phyloP scores from a whole-genome alignment of 2,113 vertebrate species.

The Gymnocephalus cernua region DNA sequence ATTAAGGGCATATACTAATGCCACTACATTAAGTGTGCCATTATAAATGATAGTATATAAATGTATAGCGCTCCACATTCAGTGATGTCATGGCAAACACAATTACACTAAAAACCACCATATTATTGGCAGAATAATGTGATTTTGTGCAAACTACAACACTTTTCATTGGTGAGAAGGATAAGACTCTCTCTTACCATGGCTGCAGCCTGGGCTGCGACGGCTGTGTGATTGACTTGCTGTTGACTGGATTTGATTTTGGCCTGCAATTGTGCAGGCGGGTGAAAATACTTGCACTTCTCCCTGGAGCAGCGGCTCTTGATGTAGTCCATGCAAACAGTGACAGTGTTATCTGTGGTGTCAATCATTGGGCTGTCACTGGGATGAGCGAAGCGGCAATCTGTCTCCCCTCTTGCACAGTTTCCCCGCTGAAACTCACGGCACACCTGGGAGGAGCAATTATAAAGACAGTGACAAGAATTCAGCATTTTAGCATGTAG shows the following conservation, averaged over 20 bases:
- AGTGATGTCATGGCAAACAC: slow-evolving; percentile 28
- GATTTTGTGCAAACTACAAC: not conserved
- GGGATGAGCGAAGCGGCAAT: slow-evolving; percentile 97
- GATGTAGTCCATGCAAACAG: slow-evolving; percentile 99
- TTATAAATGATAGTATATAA: not conserved
- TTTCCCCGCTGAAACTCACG: slow-evolving; percentile 97
- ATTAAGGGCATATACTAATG: not conserved
- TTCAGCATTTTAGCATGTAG: not conserved
- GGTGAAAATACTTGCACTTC: slow-evolving; percentile 99
- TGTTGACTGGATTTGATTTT: slow-evolving; percentile 98
- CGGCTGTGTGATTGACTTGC: slow-evolving; percentile 93
- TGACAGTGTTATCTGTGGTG: slow-evolving; percentile 96
- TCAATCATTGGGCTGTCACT: slow-evolving; percentile 98
- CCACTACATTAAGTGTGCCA: not conserved
- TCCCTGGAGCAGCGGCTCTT: slow-evolving; percentile 99
- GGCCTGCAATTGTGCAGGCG: slow-evolving; percentile 98
- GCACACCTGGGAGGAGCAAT: slow-evolving; percentile 88
- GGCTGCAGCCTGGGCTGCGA: slow-evolving; percentile 93
- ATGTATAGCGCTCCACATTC: slow-evolving; percentile 46
- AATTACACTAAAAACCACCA: not conserved
- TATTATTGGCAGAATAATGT: not conserved
- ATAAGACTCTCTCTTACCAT: slow-evolving; percentile 87
- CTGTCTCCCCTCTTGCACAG: slow-evolving; percentile 95
- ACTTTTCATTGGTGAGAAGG: slow-evolving; percentile 2
- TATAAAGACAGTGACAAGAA: not conserved